Evolutionary conservation across 2,888 invertebrate genomes (phyloP).

Genomic region (Acleris emargana): DNA sequence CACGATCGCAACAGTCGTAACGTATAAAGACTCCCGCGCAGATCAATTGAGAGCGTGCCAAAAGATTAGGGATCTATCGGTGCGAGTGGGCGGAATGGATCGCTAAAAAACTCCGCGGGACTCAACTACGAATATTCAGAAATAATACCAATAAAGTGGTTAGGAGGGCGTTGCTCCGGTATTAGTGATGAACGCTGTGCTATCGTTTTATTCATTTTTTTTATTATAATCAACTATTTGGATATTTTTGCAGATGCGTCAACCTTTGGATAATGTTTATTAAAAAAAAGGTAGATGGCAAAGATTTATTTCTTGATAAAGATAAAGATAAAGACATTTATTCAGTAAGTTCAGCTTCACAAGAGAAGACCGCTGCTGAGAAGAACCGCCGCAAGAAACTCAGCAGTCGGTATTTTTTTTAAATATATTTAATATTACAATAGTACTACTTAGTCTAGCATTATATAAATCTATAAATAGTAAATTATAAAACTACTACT

Average conservation of each 20-base stretch:
- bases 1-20: conserved; percentile 45
- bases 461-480: too few species aligned
- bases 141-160: conserved; percentile 33
- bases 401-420: too few species aligned
- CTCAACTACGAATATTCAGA: conserved; percentile 44
- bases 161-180: conserved; percentile 29
- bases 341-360: too few species aligned
- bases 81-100: conserved; percentile 64
- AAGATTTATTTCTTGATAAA: too few species aligned
- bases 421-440: too few species aligned
- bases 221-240: neutral
- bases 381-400: too few species aligned
- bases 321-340: too few species aligned
- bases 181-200: conserved; percentile 14
- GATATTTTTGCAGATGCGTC: neutral
- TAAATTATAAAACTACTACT: too few species aligned
- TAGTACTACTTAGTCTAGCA: too few species aligned
- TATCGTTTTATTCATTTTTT: neutral
- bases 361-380: too few species aligned
- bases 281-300: too few species aligned
- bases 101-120: conserved; percentile 56
- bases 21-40: conserved; percentile 62
- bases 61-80: conserved; percentile 67
- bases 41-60: conserved; percentile 69
- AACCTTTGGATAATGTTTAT: neutral